Evolutionary conservation across 2,113 vertebrate species (phyloP).

Genomic region (Myotis davidii): DNA sequence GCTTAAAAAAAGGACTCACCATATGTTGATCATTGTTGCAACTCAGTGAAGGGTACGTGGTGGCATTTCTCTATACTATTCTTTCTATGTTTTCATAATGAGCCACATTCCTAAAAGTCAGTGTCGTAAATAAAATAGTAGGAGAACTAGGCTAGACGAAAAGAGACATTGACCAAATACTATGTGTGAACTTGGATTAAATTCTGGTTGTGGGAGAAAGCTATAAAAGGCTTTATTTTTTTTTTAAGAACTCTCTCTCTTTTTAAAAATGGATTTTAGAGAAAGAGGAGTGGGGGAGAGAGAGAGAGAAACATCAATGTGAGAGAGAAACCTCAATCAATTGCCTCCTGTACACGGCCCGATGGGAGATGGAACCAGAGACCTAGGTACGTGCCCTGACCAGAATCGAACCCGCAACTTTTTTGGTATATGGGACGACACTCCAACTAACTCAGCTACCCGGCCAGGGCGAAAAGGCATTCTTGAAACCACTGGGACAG

Average conservation of each 20-base stretch:
- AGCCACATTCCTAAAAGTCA: conserved; percentile 50
- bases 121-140: conserved; percentile 7
- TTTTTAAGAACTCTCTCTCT: not conserved
- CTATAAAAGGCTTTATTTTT: not conserved
- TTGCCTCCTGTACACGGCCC: not conserved
- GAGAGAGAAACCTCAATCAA: not conserved
- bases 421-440: not conserved
- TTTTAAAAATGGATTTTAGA: not conserved
- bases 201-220: not conserved
- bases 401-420: not conserved
- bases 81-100: conserved; percentile 47
- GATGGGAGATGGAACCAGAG: no score
- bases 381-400: not conserved
- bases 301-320: no score
- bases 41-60: not conserved
- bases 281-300: no score
- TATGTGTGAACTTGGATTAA: not conserved
- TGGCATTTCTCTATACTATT: conserved; percentile 23
- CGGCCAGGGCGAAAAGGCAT: not conserved
- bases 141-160: not conserved
- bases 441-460: not conserved
- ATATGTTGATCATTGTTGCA: conserved; percentile 64
- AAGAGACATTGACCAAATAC: conserved; percentile 22
- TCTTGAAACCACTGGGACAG: not conserved
- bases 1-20: conserved; percentile 62